Conservation (phyloP, 2,888 invertebrate genomes). For the Arrhopalites spinosus region DNA sequence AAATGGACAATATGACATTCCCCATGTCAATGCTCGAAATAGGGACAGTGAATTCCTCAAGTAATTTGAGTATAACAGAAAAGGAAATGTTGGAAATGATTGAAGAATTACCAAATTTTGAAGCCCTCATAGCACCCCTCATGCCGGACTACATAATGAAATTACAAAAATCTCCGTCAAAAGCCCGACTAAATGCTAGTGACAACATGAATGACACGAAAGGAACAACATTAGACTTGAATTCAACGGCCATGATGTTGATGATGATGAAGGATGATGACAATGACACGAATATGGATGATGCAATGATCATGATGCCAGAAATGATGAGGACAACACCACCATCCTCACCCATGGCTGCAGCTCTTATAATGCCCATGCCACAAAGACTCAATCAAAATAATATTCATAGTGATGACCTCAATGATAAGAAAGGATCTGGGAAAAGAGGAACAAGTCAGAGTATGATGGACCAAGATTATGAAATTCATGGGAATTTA, state of each 20-base stretch:
- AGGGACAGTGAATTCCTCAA: neutral
- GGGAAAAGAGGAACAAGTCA: neutral
- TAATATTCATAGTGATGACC: neutral
- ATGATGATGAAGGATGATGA: neutral
- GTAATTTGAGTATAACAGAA: slow-evolving; percentile 15
- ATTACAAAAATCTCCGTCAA: slow-evolving; percentile 15
- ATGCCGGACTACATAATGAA: slow-evolving; percentile 33
- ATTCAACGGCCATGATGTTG: too few species aligned
- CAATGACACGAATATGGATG: neutral
- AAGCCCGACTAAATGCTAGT: neutral
- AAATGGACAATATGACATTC: slow-evolving; percentile 23
- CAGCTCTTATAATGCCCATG: neutral
- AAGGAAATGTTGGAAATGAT: neutral
- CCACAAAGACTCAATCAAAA: neutral
- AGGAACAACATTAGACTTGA: too few species aligned
- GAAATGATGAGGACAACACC: neutral
- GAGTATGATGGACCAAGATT: neutral
- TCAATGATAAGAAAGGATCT: neutral
- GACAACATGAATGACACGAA: neutral
- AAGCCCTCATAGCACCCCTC: slow-evolving; percentile 29
- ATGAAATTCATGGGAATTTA: neutral
- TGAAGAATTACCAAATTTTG: slow-evolving; percentile 24
- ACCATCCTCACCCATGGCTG: neutral
- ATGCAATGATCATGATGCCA: neutral
- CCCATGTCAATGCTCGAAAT: slow-evolving; percentile 1